Conservation (phyloP, 2,888 invertebrate species). For the Amphimallon solstitiale region DNA sequence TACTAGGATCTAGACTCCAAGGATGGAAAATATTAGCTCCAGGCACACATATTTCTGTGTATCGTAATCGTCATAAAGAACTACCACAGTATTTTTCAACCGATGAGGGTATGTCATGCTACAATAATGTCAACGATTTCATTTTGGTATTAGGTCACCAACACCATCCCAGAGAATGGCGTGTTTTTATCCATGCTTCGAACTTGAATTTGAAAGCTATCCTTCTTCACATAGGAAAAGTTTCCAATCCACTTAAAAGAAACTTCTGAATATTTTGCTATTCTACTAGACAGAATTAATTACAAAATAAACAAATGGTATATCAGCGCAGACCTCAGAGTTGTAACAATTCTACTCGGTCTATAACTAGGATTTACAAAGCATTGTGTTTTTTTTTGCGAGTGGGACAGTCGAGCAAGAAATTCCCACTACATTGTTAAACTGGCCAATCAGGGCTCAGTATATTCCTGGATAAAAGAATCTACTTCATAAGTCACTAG, state of each 20-base stretch:
- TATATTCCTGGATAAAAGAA: too few species aligned
- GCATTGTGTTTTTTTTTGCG: too few species aligned
- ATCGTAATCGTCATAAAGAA: constrained; percentile 3
- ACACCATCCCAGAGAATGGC: not conserved
- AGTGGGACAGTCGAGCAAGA: too few species aligned
- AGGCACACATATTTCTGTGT: too few species aligned
- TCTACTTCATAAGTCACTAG: too few species aligned
- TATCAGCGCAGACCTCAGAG: not conserved
- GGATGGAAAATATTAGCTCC: too few species aligned
- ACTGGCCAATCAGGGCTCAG: too few species aligned
- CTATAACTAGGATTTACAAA: not conserved
- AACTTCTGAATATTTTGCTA: not conserved
- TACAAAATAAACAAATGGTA: constrained; percentile 1
- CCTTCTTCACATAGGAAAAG: too few species aligned
- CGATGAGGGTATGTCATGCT: constrained; percentile 13
- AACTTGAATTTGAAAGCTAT: not conserved
- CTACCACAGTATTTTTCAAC: not conserved
- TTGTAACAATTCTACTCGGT: constrained; percentile 11
- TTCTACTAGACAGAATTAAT: constrained; percentile 1
- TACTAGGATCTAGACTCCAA: too few species aligned
- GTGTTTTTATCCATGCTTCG: constrained; percentile 10
- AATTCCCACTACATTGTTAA: too few species aligned
- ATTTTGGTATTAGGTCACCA: not conserved
- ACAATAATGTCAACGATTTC: constrained; percentile 4
- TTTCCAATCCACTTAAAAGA: not conserved